These are phyloP conservation scores for Megalops cyprinoides DNA, from an alignment of 2,797 vertebrate genomes.

Conservation along the genomic window DNA sequence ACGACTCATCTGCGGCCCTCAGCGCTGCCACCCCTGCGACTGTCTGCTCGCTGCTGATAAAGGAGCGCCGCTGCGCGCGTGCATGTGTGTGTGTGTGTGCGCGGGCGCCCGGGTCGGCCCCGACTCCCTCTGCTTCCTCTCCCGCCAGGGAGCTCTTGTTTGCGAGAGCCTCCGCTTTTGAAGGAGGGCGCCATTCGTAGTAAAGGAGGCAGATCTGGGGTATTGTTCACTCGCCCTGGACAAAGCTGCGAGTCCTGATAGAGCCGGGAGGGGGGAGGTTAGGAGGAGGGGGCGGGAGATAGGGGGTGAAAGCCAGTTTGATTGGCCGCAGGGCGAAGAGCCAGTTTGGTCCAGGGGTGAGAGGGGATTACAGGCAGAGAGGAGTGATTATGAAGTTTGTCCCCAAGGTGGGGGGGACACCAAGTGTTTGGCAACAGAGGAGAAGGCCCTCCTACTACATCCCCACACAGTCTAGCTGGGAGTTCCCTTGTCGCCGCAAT, in stretches of 20 bases:
- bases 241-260: not conserved
- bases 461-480: too few relatives aligned
- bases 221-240: not conserved
- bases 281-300: not conserved
- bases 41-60: constrained; percentile 65
- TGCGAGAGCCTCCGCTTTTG: not conserved
- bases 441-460: too few relatives aligned
- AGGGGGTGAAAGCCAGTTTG: not conserved
- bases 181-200: not conserved
- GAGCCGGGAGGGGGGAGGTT: not conserved
- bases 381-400: too few relatives aligned
- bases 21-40: constrained; percentile 49
- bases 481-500: not conserved
- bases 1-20: constrained; percentile 40
- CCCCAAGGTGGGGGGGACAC: not conserved
- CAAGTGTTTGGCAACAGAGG: not conserved
- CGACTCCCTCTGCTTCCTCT: not conserved
- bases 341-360: not conserved
- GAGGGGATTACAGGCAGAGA: not conserved
- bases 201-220: not conserved
- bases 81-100: too few relatives aligned
- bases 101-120: not conserved
- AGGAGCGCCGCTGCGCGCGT: constrained; percentile 24
- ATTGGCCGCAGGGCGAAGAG: not conserved
- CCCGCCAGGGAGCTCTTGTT: not conserved